Conservation (phyloP, 2,888 invertebrate species). For the Carabus problematicus region DNA sequence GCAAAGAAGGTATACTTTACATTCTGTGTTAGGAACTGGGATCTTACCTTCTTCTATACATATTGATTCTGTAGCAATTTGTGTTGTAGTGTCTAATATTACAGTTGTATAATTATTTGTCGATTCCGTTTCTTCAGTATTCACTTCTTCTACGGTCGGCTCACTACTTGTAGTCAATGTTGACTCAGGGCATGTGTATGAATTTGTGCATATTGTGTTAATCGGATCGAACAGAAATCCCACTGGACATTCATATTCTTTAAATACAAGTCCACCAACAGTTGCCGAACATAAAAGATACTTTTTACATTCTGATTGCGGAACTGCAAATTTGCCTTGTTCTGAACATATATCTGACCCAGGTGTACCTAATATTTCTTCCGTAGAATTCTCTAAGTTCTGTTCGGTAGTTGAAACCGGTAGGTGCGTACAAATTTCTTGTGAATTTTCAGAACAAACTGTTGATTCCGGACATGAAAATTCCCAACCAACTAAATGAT, state of each 20-base stretch:
- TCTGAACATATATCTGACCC: not conserved
- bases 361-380: no score
- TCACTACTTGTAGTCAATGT: not conserved
- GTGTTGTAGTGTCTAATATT: no score
- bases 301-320: not conserved
- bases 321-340: conserved; percentile 5
- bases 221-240: conserved; percentile 10
- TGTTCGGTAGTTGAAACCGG: conserved; percentile 1
- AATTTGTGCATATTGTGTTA: conserved; percentile 5
- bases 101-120: no score
- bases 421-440: conserved; percentile 12
- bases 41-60: conserved; percentile 17
- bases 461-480: conserved; percentile 18
- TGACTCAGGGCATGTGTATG: conserved; percentile 18
- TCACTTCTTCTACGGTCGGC: not conserved
- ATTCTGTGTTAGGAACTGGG: conserved; percentile 2
- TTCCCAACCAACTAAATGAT: conserved; percentile 23
- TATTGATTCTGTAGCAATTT: not conserved
- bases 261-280: conserved; percentile 9
- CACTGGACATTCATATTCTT: conserved; percentile 3
- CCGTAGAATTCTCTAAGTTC: no score
- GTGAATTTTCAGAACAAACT: conserved; percentile 21
- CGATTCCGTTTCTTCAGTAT: no score
- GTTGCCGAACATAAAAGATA: conserved; percentile 21
- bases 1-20: conserved; percentile 10